Percentiles rank a stretch among this genome's conserved stretches.
Evolutionary conservation across 2,797 vertebrate species (phyloP).

Genomic region (Chrosomus eos): DNA sequence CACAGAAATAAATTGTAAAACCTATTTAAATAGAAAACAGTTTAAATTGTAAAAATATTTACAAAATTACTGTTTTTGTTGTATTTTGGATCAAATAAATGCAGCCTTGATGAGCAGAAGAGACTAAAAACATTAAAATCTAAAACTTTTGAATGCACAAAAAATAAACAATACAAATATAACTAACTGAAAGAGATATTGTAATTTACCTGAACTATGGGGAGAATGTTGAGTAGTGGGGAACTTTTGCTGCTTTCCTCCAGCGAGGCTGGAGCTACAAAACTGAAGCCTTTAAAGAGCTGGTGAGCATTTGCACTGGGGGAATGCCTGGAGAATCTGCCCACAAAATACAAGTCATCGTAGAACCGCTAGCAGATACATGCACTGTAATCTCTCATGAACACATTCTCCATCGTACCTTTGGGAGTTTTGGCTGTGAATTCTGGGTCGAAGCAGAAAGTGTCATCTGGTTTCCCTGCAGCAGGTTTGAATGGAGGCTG

Average conservation of each 20-base stretch:
- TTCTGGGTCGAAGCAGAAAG: conserved; percentile 98
- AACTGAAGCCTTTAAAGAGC: conserved; percentile 99
- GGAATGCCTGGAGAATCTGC: conserved; percentile 97
- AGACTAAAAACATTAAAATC: too few relatives aligned
- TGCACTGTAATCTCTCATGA: not conserved
- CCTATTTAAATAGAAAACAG: too few relatives aligned
- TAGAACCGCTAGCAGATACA: not conserved
- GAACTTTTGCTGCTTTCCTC: conserved; percentile 94
- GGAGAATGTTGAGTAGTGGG: conserved; percentile 88
- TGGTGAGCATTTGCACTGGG: conserved; percentile 97
- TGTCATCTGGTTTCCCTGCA: conserved; percentile 95
- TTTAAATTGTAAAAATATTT: too few relatives aligned
- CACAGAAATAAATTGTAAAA: too few relatives aligned
- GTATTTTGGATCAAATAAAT: too few relatives aligned
- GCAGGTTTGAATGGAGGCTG: conserved; percentile 96
- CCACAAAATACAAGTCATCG: conserved; percentile 21
- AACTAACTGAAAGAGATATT: not conserved
- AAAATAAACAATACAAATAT: not conserved
- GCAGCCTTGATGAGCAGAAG: too few relatives aligned
- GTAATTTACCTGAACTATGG: conserved; percentile 88
- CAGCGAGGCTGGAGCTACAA: conserved; percentile 89
- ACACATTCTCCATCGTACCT: conserved; percentile 76
- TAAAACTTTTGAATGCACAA: too few relatives aligned
- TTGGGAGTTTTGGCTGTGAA: conserved; percentile 99
- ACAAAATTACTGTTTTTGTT: too few relatives aligned